Evolutionary conservation across 1,140 invertebrate genomes (phyloP).

Genomic region (Aporrectodea caliginosa): DNA sequence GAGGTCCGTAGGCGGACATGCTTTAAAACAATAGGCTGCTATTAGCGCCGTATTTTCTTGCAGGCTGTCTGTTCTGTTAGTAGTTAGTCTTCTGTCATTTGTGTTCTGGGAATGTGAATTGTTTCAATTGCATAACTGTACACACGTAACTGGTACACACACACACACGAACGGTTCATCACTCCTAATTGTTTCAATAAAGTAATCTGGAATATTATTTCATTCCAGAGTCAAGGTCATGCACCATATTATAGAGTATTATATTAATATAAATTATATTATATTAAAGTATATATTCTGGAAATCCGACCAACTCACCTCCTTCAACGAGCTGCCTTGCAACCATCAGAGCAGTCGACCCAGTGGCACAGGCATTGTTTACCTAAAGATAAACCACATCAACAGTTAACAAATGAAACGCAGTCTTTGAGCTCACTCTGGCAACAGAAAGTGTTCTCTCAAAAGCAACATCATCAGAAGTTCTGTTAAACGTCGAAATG

Average conservation of each 20-base stretch:
- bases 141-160: not conserved
- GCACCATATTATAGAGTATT: not conserved
- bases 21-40: too few species aligned
- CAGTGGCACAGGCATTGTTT: slow-evolving; percentile 97
- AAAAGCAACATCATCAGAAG: not conserved
- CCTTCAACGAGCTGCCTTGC: slow-evolving; percentile 86
- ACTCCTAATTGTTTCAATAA: not conserved
- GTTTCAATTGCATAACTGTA: not conserved
- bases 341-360: slow-evolving; percentile 83
- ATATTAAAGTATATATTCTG: too few species aligned
- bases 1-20: too few species aligned
- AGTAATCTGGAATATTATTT: not conserved
- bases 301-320: too few species aligned
- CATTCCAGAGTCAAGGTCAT: not conserved
- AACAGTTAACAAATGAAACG: not conserved
- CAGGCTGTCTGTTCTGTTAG: too few species aligned
- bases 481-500: too few species aligned
- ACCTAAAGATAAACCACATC: slow-evolving; percentile 54
- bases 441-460: not conserved
- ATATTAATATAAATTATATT: not conserved
- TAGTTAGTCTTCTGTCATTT: too few species aligned
- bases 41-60: too few species aligned
- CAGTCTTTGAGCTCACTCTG: too few species aligned
- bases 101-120: too few species aligned
- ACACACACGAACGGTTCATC: not conserved